Conservation (phyloP, 1,140 invertebrate species). For the Drosophila lini region DNA sequence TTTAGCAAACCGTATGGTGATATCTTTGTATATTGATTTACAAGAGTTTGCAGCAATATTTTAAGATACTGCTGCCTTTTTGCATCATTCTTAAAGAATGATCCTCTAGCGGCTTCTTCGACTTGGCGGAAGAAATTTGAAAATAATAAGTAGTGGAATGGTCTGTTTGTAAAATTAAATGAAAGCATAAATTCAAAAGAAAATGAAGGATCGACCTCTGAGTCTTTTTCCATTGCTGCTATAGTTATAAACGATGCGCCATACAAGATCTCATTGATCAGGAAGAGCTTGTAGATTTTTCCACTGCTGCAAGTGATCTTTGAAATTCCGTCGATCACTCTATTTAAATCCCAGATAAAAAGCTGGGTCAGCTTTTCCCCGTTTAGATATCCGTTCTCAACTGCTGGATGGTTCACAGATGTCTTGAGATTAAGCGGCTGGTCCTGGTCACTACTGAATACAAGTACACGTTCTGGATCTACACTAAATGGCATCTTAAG, state of each 20-base stretch:
- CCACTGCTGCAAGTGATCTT: conserved; percentile 4
- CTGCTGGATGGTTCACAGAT: conserved; percentile 5
- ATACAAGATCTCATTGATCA: neutral
- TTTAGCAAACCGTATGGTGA: too few relatives aligned
- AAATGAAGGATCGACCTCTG: neutral
- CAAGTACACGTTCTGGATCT: neutral
- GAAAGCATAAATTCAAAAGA: neutral
- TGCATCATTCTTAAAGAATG: too few relatives aligned
- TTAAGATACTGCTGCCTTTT: too few relatives aligned
- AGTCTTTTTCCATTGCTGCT: neutral
- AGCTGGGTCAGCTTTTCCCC: neutral
- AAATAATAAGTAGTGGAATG: too few relatives aligned
- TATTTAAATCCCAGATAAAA: conserved; percentile 1
- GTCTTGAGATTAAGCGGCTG: conserved; percentile 1
- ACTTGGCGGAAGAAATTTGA: too few relatives aligned
- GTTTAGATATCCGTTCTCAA: conserved; percentile 2
- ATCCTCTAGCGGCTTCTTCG: too few relatives aligned
- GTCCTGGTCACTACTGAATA: too few relatives aligned
- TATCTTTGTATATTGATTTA: too few relatives aligned
- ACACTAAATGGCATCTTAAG: conserved; percentile 9
- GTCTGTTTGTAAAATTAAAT: neutral
- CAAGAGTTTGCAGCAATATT: too few relatives aligned
- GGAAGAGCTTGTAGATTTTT: neutral
- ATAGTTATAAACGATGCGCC: neutral
- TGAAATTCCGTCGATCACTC: neutral